Evolutionary conservation across 2,888 invertebrate genomes (phyloP).

Genomic region (Ormyrus pomaceus): DNA sequence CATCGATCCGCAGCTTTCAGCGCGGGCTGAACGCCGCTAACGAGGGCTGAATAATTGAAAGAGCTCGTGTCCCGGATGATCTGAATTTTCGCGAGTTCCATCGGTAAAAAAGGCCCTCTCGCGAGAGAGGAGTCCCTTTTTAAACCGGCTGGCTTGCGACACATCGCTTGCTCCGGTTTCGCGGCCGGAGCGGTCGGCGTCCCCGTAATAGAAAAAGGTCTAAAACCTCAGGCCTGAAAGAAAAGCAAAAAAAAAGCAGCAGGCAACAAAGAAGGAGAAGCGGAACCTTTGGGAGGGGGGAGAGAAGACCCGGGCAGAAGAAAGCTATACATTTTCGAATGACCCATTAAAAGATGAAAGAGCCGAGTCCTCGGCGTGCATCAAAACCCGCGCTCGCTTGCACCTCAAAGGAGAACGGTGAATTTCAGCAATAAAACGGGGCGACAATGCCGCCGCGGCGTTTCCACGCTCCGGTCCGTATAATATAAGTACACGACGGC

Average conservation of each 20-base stretch:
- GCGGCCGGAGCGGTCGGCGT: not conserved
- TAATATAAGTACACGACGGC: not conserved
- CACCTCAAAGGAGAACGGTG: constrained; percentile 17
- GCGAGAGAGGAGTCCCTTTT: too few relatives aligned
- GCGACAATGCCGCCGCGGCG: constrained; percentile 7
- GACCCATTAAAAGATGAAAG: constrained; percentile 54
- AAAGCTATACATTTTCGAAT: constrained; percentile 31
- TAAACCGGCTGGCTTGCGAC: not conserved
- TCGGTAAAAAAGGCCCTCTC: too few relatives aligned
- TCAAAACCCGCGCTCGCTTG: not conserved
- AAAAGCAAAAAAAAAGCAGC: constrained; percentile 16
- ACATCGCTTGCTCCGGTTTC: not conserved
- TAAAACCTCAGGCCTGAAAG: constrained; percentile 17
- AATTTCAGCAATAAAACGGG: constrained; percentile 32
- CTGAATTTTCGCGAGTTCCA: too few relatives aligned
- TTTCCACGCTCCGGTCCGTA: not conserved
- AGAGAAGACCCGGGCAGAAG: too few relatives aligned
- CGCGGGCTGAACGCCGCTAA: too few relatives aligned
- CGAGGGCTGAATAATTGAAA: not conserved
- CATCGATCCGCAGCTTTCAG: too few relatives aligned
- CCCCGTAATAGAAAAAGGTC: too few relatives aligned
- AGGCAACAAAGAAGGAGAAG: not conserved
- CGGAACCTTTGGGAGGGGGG: too few relatives aligned
- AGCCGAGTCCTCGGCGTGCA: constrained; percentile 36
- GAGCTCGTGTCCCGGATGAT: not conserved